Evolutionary conservation across 2,113 vertebrate genomes (phyloP), one percentile per base, ranked within the genome.

Genomic region (Varanus komodoensis): DNA sequence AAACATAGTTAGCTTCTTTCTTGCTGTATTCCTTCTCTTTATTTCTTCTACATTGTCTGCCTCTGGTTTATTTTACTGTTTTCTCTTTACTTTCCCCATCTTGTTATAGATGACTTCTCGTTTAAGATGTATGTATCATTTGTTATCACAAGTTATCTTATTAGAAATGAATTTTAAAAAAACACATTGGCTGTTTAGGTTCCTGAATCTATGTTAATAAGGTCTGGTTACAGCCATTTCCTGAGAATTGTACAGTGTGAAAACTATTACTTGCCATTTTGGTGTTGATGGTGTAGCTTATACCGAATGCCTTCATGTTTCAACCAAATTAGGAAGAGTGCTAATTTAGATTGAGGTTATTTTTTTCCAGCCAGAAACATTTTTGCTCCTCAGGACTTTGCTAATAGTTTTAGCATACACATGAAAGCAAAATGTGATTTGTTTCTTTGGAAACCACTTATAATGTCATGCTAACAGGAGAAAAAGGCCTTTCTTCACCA

Each of bases 361-460:
- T 81, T 90, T 94, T 86, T 92, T 88, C 71, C 48, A 93, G 64
- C 14, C 48, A 87, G 88, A 23, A 89, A 82, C 25, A 69, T 79
- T 52, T 86, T 34, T 89, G 90, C 0, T 77, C 29, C 6, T 69
- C n/a, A 25, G 69, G 3, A 84, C 27, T 88, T 93, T 90, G 79
- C 75, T 89, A 52, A 90, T 86, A 61, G 4, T 78, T 94, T 95
- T 92, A 91, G 78, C 92, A 87, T 92, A 4, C 4, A 71, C 27
- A 44, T 4, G 34, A 89, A 95, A 94, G 82, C 86, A 94, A 95
- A 93, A 92, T 83, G 34, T 92, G 71, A 7, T 80, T 91, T 87
- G 86, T 89, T 93, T 92, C 92, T 88, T 83, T 83, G 87, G 87
- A 80, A 92, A 92, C 89, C 0, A 17, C 4, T 91, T 95, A 89